A percentile compares a stretch with the other conserved stretches of the same genome.
Evolutionary conservation across 2,797 vertebrate genomes (phyloP).

Genomic region (Hypotaenidia philippensis): DNA sequence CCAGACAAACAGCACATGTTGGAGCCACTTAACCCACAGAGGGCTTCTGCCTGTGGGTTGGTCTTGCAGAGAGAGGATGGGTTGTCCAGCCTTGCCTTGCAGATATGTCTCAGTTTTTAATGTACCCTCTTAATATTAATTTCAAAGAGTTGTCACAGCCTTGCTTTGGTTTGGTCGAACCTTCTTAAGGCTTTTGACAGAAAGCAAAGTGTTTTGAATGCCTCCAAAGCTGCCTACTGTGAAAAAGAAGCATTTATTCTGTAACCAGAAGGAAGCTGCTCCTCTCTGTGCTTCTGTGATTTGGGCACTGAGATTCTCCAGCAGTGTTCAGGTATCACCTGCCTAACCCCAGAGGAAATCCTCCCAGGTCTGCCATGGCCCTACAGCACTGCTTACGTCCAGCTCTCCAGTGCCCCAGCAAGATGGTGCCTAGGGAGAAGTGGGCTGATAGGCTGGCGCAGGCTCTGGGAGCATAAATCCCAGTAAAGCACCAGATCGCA

Average conservation of each 20-base stretch:
- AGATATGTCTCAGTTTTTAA: background rate
- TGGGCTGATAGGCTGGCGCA: background rate
- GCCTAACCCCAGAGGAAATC: background rate
- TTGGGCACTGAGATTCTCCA: background rate
- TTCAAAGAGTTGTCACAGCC: background rate
- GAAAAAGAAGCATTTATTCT: background rate
- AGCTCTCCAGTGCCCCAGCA: background rate
- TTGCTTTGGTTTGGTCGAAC: background rate
- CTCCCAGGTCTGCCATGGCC: background rate
- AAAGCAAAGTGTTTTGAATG: background rate
- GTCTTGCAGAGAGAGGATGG: background rate
- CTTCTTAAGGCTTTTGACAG: background rate
- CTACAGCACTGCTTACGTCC: background rate
- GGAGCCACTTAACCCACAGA: background rate
- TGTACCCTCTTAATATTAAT: background rate
- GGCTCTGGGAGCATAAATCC: background rate
- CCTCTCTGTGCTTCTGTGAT: background rate
- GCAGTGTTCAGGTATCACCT: background rate
- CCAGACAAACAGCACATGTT: accelerated
- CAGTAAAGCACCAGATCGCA: background rate
- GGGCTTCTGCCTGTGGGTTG: accelerated
- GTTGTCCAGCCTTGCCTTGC: background rate
- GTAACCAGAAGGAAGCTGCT: background rate
- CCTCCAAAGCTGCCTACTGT: background rate
- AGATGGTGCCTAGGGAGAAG: background rate